Conservation (phyloP, 2,113 vertebrate species). For the Tonatia bakeri region DNA sequence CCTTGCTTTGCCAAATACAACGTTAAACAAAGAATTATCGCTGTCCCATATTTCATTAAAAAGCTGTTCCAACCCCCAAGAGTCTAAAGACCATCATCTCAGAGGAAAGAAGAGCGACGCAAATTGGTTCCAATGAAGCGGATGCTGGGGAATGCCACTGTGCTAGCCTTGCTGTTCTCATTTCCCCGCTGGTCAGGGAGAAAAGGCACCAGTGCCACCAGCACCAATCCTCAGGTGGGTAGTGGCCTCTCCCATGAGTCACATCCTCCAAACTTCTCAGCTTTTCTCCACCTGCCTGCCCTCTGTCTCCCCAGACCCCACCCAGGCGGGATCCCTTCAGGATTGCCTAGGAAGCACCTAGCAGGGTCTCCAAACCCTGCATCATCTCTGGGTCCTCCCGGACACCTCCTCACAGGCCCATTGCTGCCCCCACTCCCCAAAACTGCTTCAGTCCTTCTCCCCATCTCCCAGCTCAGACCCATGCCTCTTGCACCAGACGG, state of each 20-base stretch:
- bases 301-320: neutral
- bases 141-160: neutral
- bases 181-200: neutral
- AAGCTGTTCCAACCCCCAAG: neutral
- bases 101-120: neutral
- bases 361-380: neutral
- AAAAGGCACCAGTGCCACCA: neutral
- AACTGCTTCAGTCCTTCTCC: neutral
- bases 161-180: neutral
- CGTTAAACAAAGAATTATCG: neutral
- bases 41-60: neutral
- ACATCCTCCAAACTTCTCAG: neutral
- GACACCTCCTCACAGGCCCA: neutral
- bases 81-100: neutral
- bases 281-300: neutral
- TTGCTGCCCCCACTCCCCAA: neutral
- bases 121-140: neutral
- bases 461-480: neutral
- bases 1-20: neutral
- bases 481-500: neutral
- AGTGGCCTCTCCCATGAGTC: neutral
- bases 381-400: neutral
- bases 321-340: neutral
- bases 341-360: neutral
- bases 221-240: neutral